Percentiles rank a stretch among this genome's conserved stretches.
Conservation (phyloP, 2,797 vertebrate genomes). For the Arctocebus calabarensis region DNA sequence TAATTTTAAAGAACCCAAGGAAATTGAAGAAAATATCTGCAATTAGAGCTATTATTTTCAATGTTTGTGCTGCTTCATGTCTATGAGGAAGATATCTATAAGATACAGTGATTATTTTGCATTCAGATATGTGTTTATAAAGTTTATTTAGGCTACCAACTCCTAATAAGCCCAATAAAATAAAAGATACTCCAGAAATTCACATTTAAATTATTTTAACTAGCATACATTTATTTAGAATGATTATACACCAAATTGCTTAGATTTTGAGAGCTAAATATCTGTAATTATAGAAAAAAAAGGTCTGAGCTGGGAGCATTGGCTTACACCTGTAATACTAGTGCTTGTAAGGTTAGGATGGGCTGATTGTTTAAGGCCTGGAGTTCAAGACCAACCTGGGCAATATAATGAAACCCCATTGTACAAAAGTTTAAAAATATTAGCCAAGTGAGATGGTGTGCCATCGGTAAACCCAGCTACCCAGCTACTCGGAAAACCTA, state of each 20-base stretch:
- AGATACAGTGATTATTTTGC: neutral
- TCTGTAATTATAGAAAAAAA: neutral
- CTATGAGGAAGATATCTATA: neutral
- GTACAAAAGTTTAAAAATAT: neutral
- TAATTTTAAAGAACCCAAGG: neutral
- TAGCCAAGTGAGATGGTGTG: neutral
- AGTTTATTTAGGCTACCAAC: neutral
- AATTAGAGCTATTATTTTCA: neutral
- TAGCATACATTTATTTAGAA: neutral
- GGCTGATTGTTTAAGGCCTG: neutral
- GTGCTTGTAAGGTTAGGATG: neutral
- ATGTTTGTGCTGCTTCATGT: neutral
- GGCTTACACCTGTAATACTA: neutral
- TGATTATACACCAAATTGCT: constrained; percentile 2
- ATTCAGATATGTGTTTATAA: neutral
- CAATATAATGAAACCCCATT: neutral
- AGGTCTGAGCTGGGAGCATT: neutral
- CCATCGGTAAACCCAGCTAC: neutral
- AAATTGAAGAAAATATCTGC: neutral
- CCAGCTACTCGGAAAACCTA: neutral
- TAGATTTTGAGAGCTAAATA: neutral
- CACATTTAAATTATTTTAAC: neutral
- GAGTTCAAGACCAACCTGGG: neutral
- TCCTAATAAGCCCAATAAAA: neutral
- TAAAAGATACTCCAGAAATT: neutral